phyloP scores from a whole-genome alignment of 1,140 invertebrate species.

The Belonocnema kinseyi region DNA sequence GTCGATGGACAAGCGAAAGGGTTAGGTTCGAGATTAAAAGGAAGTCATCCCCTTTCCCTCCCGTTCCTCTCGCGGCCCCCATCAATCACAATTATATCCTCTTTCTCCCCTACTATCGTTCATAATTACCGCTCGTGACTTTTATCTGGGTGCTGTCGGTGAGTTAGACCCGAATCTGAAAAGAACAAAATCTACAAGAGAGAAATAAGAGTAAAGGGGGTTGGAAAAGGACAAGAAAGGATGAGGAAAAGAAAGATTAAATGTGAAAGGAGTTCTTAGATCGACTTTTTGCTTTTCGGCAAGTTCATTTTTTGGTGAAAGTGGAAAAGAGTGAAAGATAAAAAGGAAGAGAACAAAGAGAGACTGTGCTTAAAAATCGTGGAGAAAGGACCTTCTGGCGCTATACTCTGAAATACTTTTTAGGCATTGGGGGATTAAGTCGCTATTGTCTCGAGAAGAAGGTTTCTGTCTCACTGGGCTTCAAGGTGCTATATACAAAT shows the following conservation, averaged over 20 bases:
- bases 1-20: slow-evolving; percentile 43
- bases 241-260: neutral
- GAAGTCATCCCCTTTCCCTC: slow-evolving; percentile 50
- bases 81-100: slow-evolving; percentile 61
- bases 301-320: neutral
- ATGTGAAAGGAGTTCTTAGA: neutral
- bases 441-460: too few species aligned
- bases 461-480: too few species aligned
- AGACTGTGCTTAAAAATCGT: neutral
- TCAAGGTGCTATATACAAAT: too few species aligned
- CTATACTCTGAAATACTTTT: too few species aligned
- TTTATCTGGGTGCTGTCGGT: slow-evolving; percentile 44
- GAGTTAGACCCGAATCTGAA: slow-evolving; percentile 17
- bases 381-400: too few species aligned
- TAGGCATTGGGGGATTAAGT: too few species aligned
- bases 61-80: slow-evolving; percentile 41
- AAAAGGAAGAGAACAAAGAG: neutral
- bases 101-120: slow-evolving; percentile 49
- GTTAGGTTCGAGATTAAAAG: slow-evolving; percentile 58
- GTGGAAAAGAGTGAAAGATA: neutral
- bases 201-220: neutral
- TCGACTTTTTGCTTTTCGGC: neutral
- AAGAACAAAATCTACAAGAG: neutral
- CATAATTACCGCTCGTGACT: slow-evolving; percentile 56
- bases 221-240: neutral